Base-by-base conservation (phyloP, 2,797 vertebrate genomes). In the Galago senegalensis region DNA sequence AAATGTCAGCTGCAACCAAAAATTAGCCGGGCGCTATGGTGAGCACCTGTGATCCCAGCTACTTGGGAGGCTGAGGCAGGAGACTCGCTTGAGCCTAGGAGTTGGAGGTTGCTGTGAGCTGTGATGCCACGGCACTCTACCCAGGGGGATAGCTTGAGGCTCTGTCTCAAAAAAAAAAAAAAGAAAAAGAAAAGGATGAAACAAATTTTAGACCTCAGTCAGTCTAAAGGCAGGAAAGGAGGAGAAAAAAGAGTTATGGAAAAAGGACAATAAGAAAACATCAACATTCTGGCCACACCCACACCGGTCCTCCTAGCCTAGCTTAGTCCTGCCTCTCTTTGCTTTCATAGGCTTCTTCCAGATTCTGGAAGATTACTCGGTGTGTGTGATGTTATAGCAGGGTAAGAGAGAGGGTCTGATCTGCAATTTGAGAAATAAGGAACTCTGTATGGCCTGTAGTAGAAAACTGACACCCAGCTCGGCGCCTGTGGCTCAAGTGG, bases 191-290 rank as follows among this genome's bases (percentile, higher is more conserved):
- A 84, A 94, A 70, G 29, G 17, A 49, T 3, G 70, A 77, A 75
- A 67, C 46, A 21, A 76, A 58, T 80, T 58, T 80, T 80, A 80
- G 53, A 88, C 27, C 46, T 84, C 69, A 67, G 67, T 67, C 43
- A 60, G 79, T 83, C 56, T 96, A 73, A 94, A 76, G 40, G 21
- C 31, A 79, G 84, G 49, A 27, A 65, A 63, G 31, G 29, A 76
- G 27, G 21, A 34, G 12, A 61, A 81, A 34, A 87, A 73, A n/a
- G 12, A 75, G n/a, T 61, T 18, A 84, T 1, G 34, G 34, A 69
- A 43, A 88, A 80, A 87, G 31, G 65, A 75, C 58, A 70, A 84
- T 56, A 76, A 58, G 31, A n/a, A 43, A 87, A 46, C 43, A 69
- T n/a, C 34, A 58, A 10, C 12, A 21, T 58, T 69, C 27, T n/a